phyloP scores from a whole-genome alignment of 2,113 vertebrate genomes.

The human region DNA sequence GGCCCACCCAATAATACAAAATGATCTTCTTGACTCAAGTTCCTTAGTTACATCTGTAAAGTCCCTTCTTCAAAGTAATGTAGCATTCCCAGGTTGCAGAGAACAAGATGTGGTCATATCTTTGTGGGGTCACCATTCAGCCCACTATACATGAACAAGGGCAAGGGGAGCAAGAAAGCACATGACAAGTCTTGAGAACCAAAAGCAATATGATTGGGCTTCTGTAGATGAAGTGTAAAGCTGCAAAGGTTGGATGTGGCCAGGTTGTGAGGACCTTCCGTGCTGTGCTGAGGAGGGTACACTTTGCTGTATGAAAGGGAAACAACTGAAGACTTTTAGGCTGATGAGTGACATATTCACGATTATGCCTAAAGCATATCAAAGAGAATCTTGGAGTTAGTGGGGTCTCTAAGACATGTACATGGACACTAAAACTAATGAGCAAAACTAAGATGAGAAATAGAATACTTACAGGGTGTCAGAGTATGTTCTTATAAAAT shows the following conservation, averaged over 20 bases:
- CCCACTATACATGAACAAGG: background rate
- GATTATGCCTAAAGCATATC: background rate
- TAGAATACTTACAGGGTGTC: background rate
- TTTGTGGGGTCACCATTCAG: background rate
- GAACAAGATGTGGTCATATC: background rate
- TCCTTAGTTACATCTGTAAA: background rate
- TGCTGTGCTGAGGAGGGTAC: background rate
- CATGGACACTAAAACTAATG: background rate
- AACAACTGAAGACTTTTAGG: background rate
- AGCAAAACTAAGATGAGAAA: background rate
- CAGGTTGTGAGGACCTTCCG: background rate
- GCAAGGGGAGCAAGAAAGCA: background rate
- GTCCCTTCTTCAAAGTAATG: background rate
- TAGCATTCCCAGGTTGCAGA: background rate
- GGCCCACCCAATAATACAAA: background rate
- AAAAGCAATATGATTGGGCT: background rate
- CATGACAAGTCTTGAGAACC: background rate
- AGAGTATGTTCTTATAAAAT: background rate
- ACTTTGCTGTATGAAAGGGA: background rate
- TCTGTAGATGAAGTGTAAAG: background rate
- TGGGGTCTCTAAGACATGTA: background rate
- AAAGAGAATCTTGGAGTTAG: background rate
- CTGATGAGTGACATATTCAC: background rate
- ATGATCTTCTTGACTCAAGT: background rate
- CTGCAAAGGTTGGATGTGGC: background rate